These are phyloP conservation scores for Eupithecia dodoneata DNA, from an alignment of 2,888 invertebrate species.

Conservation along the genomic window DNA sequence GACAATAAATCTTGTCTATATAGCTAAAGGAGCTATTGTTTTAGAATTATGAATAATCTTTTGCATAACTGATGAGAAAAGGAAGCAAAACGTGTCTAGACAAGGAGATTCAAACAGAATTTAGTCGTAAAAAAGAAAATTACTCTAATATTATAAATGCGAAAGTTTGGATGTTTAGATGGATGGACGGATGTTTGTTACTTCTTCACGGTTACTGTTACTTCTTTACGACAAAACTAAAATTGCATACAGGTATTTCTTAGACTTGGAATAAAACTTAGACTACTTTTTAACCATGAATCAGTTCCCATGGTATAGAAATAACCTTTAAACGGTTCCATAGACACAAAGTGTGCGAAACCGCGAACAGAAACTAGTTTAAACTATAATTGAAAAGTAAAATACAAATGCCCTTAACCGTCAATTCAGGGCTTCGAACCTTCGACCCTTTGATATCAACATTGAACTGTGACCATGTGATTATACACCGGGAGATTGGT, in stretches of 20 bases:
- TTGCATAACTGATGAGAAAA: background rate
- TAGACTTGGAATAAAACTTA: too few species aligned
- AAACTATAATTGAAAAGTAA: background rate
- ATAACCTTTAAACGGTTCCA: too few species aligned
- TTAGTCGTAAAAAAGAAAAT: background rate
- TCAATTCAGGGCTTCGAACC: constrained; percentile 46
- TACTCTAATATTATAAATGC: too few species aligned
- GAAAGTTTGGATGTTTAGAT: too few species aligned
- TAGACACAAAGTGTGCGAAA: too few species aligned
- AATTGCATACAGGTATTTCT: too few species aligned
- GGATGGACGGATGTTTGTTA: too few species aligned
- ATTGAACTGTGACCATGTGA: constrained; percentile 53
- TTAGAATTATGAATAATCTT: background rate
- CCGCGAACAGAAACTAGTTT: background rate
- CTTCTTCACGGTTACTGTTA: too few species aligned
- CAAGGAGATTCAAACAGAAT: background rate
- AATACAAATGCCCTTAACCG: constrained; percentile 47
- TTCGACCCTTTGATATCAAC: constrained; percentile 51
- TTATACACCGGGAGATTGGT: constrained; percentile 12
- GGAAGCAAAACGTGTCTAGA: background rate
- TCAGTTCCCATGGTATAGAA: too few species aligned
- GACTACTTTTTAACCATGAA: too few species aligned
- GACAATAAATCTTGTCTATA: background rate
- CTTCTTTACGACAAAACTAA: too few species aligned
- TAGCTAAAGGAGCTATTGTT: background rate